Base-by-base conservation (phyloP, 2,888 invertebrate species). In the Horisme vitalbata region DNA sequence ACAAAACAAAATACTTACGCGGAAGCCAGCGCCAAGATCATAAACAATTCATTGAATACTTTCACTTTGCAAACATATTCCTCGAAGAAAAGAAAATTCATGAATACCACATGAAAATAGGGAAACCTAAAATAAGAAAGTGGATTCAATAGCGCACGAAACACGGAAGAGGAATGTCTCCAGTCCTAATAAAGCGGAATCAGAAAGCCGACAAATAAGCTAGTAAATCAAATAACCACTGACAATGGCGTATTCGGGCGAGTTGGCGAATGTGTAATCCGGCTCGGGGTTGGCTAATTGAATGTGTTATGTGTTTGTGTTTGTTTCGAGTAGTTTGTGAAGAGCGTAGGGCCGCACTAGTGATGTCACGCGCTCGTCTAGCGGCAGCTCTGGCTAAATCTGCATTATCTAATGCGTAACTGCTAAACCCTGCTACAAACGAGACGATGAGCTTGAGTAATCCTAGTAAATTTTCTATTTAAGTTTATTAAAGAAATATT, bases 301-400 rank as follows among this genome's bases (percentile, higher is more conserved):
- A 44, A 37, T 44, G 43, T 34, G 33, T 33, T 41, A 28, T 41
- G 41, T 43, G 43, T 35, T 35, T 30, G 28, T 30, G 43, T 31
- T 24, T 30, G 43, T 23, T 24, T 12, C 30, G 9, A 39, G 18
- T 15, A 8, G 33, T 26, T 13, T 8, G 28, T 1, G 28, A 26
- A 14, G 8, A 3, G 13, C 28, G 1, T 3, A 2, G n/a, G n/a
- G n/a, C n/a, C n/a, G n/a, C n/a, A n/a, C n/a, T n/a, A n/a, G n/a
- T n/a, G n/a, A n/a, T n/a, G n/a, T n/a, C n/a, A n/a, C n/a, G n/a
- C n/a, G n/a, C n/a, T n/a, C n/a, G n/a, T n/a, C n/a, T n/a, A n/a
- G n/a, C n/a, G n/a, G n/a, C n/a, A n/a, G n/a, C n/a, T n/a, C n/a
- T n/a, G n/a, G n/a, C n/a, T n/a, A n/a, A n/a, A n/a, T n/a, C n/a